Conservation (phyloP, 2,797 vertebrate genomes). For the Cyprinodon diabolis region DNA sequence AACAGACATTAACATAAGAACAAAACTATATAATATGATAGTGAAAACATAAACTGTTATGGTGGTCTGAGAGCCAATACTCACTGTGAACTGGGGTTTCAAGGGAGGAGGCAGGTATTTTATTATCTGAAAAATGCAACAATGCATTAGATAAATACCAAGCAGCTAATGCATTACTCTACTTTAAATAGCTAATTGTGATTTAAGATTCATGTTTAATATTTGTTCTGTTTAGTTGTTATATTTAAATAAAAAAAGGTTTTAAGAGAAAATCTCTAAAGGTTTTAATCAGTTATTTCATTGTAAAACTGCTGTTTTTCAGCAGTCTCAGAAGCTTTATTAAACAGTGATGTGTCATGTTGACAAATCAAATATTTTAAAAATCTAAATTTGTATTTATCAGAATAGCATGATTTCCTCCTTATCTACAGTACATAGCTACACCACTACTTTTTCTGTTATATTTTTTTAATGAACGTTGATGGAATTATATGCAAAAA, state of each 20-base stretch:
- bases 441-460: too few species aligned
- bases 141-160: background rate
- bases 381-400: too few species aligned
- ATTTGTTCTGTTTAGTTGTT: too few species aligned
- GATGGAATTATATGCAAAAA: too few species aligned
- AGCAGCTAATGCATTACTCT: background rate
- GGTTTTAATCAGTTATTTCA: background rate
- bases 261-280: background rate
- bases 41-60: background rate
- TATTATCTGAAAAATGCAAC: conserved; percentile 28
- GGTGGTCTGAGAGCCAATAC: conserved; percentile 2
- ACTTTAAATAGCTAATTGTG: background rate
- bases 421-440: too few species aligned
- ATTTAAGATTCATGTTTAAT: background rate
- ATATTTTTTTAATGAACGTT: too few species aligned
- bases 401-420: too few species aligned
- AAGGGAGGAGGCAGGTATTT: rapidly evolving
- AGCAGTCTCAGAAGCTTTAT: too few species aligned
- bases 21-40: background rate
- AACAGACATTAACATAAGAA: background rate
- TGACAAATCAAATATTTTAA: too few species aligned
- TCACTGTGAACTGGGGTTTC: conserved; percentile 30
- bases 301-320: too few species aligned
- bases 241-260: too few species aligned
- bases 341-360: too few species aligned